Conservation (phyloP, 1,140 invertebrate species). For the Euglossa dilemma region DNA sequence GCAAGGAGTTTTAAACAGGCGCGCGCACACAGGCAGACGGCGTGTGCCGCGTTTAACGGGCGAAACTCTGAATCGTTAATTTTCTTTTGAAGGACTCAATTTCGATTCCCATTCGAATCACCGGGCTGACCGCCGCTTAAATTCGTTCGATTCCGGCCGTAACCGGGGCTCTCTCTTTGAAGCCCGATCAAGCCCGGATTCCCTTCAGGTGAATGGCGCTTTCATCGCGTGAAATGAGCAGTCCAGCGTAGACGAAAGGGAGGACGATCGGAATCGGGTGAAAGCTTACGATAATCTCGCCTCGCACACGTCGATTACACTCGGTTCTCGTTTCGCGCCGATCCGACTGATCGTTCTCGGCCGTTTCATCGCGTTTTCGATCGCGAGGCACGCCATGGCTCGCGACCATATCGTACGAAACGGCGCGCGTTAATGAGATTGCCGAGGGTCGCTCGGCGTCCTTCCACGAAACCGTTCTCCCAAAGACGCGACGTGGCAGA, state of each 20-base stretch:
- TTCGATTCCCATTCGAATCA: conserved; percentile 26
- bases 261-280: conserved; percentile 20
- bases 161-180: conserved; percentile 26
- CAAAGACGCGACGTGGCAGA: background rate
- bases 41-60: background rate
- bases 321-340: conserved; percentile 21
- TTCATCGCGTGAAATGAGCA: conserved; percentile 51
- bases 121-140: conserved; percentile 38
- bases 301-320: conserved; percentile 44
- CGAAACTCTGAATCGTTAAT: conserved; percentile 22
- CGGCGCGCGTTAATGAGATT: conserved; percentile 23
- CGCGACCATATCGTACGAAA: background rate
- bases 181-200: conserved; percentile 49
- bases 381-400: background rate
- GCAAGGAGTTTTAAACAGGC: background rate
- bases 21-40: too few species aligned
- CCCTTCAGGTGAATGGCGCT: conserved; percentile 41
- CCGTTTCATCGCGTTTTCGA: background rate
- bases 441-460: background rate
- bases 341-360: background rate
- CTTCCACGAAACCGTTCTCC: background rate
- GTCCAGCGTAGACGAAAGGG: conserved; percentile 21
- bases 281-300: conserved; percentile 53
- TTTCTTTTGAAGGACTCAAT: conserved; percentile 45
- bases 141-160: conserved; percentile 35